Conservation (phyloP, 2,113 vertebrate genomes). For the Hippocampus zosterae region DNA sequence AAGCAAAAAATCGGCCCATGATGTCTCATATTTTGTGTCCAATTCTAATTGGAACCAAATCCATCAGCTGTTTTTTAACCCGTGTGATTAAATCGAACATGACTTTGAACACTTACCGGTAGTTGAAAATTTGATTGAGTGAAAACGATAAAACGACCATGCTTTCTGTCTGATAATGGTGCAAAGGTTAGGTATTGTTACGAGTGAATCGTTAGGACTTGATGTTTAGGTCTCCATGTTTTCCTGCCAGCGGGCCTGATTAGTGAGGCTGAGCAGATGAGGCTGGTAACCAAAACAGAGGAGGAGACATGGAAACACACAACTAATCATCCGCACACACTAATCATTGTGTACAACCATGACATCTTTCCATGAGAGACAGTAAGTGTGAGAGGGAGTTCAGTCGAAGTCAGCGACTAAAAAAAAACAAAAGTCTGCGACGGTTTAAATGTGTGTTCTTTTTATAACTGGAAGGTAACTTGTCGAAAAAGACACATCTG, state of each 20-base stretch:
- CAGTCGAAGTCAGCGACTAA: slow-evolving; percentile 5
- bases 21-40: too few relatives aligned
- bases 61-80: too few relatives aligned
- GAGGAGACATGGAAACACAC: slow-evolving; percentile 47
- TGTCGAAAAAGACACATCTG: background rate
- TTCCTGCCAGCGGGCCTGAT: slow-evolving; percentile 36
- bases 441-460: slow-evolving; percentile 28
- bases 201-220: background rate
- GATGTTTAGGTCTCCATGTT: slow-evolving; percentile 8
- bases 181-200: background rate
- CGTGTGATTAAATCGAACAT: too few relatives aligned
- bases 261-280: slow-evolving; percentile 49
- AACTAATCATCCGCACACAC: slow-evolving; percentile 14
- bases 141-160: background rate
- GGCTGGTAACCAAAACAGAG: slow-evolving; percentile 60
- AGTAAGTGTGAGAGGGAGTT: slow-evolving; percentile 19
- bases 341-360: slow-evolving; percentile 41
- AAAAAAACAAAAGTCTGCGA: background rate
- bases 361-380: slow-evolving; percentile 29
- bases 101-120: background rate
- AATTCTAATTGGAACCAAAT: too few relatives aligned
- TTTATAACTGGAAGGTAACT: background rate
- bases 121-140: background rate
- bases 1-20: too few relatives aligned
- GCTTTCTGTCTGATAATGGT: background rate